Conservation (phyloP, 2,888 invertebrate genomes). For the Callimorpha dominula region DNA sequence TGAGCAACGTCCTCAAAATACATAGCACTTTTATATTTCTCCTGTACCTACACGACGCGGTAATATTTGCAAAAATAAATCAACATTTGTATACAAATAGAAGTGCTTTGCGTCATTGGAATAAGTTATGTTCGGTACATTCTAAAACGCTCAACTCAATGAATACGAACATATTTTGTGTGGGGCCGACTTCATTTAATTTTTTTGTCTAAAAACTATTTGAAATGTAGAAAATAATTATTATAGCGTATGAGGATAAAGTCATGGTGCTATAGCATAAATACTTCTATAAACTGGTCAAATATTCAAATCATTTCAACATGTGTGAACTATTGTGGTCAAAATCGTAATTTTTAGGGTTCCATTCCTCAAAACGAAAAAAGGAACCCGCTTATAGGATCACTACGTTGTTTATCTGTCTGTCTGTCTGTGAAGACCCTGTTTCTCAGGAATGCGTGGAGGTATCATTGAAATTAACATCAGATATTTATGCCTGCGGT, state of each 20-base stretch:
- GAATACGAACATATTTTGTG: not conserved
- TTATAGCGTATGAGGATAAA: not conserved
- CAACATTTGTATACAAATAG: not conserved
- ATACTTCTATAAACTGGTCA: too few species aligned
- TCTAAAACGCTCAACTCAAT: not conserved
- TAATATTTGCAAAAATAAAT: not conserved
- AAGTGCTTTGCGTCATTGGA: not conserved
- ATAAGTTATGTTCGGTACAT: not conserved
- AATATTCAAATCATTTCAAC: not conserved
- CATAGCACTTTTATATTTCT: too few species aligned
- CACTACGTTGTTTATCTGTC: too few species aligned
- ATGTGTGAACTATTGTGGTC: too few species aligned
- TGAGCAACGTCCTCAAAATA: too few species aligned
- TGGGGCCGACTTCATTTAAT: not conserved
- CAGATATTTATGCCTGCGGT: too few species aligned
- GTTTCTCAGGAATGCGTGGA: too few species aligned
- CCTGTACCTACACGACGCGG: not conserved
- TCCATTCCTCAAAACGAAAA: too few species aligned
- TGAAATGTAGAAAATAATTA: not conserved
- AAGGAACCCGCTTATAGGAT: too few species aligned
- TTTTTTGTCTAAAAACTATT: not conserved
- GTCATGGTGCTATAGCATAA: not conserved
- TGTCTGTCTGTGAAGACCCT: too few species aligned
- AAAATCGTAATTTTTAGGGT: too few species aligned
- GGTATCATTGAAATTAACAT: too few species aligned